Percentiles rank a stretch among this genome's conserved stretches.
These are phyloP conservation scores for Atopsyche davidsoni DNA, from an alignment of 1,140 invertebrate species.

Conservation along the genomic window DNA sequence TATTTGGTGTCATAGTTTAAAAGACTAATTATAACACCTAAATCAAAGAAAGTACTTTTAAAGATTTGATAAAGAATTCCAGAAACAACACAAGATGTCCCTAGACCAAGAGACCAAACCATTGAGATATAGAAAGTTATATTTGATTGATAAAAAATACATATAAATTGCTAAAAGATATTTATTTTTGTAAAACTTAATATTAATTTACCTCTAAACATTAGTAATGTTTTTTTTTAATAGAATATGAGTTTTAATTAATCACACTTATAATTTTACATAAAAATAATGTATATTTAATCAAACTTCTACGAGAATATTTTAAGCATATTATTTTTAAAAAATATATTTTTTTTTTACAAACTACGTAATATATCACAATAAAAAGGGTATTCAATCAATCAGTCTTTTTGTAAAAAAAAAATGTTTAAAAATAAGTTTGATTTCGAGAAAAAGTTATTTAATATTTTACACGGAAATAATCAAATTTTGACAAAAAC, in stretches of 20 bases:
- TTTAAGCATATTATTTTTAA: no score
- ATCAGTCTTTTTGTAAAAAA: constrained; percentile 7
- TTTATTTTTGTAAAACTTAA: not conserved
- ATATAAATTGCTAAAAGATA: not conserved
- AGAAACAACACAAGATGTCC: no score
- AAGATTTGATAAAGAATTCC: no score
- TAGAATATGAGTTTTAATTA: not conserved
- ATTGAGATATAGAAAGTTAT: not conserved
- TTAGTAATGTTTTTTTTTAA: not conserved
- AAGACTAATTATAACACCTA: no score
- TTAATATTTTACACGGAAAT: no score
- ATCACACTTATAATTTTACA: constrained; percentile 3
- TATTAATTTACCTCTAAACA: not conserved
- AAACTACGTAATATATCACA: constrained; percentile 26
- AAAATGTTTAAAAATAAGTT: not conserved
- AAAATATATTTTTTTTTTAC: no score
- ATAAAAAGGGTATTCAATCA: constrained; percentile 19
- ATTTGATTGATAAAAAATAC: not conserved
- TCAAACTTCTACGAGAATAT: not conserved
- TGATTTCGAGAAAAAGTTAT: not conserved
- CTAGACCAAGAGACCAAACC: no score
- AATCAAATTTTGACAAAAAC: no score
- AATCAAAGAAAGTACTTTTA: no score
- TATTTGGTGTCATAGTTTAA: no score
- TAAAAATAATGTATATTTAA: not conserved